Evolutionary conservation across 2,797 vertebrate species (phyloP).

Genomic region (Halcyon chelicuti): DNA sequence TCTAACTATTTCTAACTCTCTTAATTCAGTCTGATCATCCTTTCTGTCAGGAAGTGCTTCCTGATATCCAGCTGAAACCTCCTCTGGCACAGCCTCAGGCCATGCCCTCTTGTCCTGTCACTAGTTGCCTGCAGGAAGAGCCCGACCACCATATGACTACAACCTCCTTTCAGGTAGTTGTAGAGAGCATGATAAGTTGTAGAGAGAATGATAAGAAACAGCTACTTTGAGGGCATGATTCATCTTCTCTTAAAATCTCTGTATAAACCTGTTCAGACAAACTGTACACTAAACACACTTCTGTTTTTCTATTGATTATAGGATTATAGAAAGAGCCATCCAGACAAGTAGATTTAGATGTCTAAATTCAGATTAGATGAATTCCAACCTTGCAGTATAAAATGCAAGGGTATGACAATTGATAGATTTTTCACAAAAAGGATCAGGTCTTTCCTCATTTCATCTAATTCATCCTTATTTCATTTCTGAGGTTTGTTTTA

Average conservation of each 20-base stretch:
- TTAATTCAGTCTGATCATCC: too few relatives aligned
- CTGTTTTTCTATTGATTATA: neutral
- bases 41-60: too few relatives aligned
- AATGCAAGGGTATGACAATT: neutral
- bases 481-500: neutral
- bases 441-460: neutral
- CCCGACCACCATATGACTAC: too few relatives aligned
- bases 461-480: neutral
- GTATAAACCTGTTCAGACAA: neutral
- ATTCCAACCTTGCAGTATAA: neutral
- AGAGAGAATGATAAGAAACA: too few relatives aligned
- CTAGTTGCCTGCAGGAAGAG: too few relatives aligned
- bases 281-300: neutral
- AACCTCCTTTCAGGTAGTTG: too few relatives aligned
- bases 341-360: neutral
- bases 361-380: neutral
- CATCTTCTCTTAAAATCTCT: neutral
- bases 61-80: too few relatives aligned
- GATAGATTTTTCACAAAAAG: neutral
- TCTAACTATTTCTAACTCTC: too few relatives aligned
- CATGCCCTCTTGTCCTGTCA: too few relatives aligned
- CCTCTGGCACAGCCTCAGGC: too few relatives aligned
- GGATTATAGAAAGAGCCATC: neutral
- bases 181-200: too few relatives aligned
- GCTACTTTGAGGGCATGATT: neutral